Evolutionary conservation across 2,888 invertebrate genomes (phyloP).

Genomic region (Odontocolon sp.): DNA sequence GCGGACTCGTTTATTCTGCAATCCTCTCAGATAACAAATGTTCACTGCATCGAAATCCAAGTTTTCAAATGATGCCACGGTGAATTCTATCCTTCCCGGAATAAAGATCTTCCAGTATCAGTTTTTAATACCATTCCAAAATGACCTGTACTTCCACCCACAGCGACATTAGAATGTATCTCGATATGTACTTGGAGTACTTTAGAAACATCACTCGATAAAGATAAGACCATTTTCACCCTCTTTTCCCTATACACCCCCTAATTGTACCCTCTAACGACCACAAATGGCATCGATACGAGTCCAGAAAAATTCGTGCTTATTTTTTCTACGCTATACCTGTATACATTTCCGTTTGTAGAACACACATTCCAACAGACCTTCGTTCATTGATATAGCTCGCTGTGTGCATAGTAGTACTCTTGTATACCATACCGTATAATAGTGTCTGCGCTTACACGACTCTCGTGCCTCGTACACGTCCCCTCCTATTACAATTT

Average conservation of each 20-base stretch:
- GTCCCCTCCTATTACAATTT: slow-evolving; percentile 64
- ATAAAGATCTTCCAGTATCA: too few relatives aligned
- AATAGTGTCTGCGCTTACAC: slow-evolving; percentile 65
- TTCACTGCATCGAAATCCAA: too few relatives aligned
- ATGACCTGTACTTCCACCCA: not conserved
- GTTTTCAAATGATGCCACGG: slow-evolving; percentile 19
- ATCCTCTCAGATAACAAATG: slow-evolving; percentile 50
- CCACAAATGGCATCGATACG: slow-evolving; percentile 42
- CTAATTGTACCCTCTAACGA: slow-evolving; percentile 24
- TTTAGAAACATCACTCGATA: slow-evolving; percentile 55
- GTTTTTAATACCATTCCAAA: not conserved
- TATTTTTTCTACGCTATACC: not conserved
- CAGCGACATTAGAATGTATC: slow-evolving; percentile 41
- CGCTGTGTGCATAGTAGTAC: slow-evolving; percentile 31
- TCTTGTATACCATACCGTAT: slow-evolving; percentile 56
- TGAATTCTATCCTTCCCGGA: not conserved
- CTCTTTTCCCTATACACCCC: not conserved
- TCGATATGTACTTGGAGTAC: slow-evolving; percentile 35
- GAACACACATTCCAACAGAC: slow-evolving; percentile 22
- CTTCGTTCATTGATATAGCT: slow-evolving; percentile 48
- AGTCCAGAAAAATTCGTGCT: not conserved
- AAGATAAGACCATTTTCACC: slow-evolving; percentile 43
- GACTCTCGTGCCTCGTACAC: slow-evolving; percentile 52
- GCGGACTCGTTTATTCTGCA: not conserved
- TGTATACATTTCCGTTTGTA: slow-evolving; percentile 27